Evolutionary conservation across 1,140 invertebrate genomes (phyloP), one percentile per base, ranked within the genome.

Genomic region (Calosoma granatense): DNA sequence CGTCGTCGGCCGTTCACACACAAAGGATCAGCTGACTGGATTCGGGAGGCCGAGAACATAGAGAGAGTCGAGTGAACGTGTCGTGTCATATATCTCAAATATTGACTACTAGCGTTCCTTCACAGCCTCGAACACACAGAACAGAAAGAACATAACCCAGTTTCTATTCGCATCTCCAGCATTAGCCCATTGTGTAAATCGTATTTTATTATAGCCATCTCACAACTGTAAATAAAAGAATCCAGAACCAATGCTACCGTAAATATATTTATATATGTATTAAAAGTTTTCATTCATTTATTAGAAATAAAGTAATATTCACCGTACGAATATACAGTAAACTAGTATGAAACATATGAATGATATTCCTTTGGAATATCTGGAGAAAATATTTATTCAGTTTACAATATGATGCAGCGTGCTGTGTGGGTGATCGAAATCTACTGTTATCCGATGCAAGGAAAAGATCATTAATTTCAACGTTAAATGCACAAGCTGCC

Each of bases 391-490:
- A n/a, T n/a, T n/a, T n/a, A n/a, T n/a, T n/a, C n/a, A n/a, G n/a
- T n/a, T n/a, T n/a, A n/a, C n/a, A n/a, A n/a, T n/a, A n/a, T n/a
- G n/a, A n/a, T n/a, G n/a, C n/a, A n/a, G n/a, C n/a, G n/a, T n/a
- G n/a, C n/a, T n/a, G n/a, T n/a, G n/a, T n/a, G n/a, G 6, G 17
- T 12, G 41, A 47, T 47, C 41, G 41, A 47, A 47, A 47, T 47
- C 41, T 47, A 47, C 9, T 6, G 41, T 36, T 36, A n/a, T 36
- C n/a, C 41, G 17, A 17, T 17, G 41, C 41, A 3, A 47, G 41
- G 26, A 30, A 47, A 47, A 47, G 41, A 47, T 47, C 41, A 47
- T 47, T 47, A 47, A 47, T 47, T 47, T 47, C 9, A 47, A 47
- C 41, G 41, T 47, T 47, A 47, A 47, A 47, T 47, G 41, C 41